Evolutionary conservation across 2,797 vertebrate genomes (phyloP), one percentile per base, ranked within the genome.

Genomic region (Apogon talboti): DNA sequence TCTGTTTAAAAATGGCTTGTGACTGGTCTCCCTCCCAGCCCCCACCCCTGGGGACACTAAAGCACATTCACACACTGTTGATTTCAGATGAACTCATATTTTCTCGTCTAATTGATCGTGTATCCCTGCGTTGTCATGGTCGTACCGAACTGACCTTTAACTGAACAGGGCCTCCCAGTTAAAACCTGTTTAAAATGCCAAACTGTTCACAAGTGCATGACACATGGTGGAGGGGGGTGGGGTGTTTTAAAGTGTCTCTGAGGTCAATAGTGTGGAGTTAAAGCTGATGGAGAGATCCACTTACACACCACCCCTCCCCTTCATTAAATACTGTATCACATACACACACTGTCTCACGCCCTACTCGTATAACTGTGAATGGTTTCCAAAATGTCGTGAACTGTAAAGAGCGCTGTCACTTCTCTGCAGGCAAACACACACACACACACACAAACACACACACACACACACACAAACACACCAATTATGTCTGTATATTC

Each of bases 161-260:
- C 21, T 30, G 18, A 58, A 71, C 18, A 11, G 60, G 33, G 35
- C 40, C 1, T 48, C 60, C 51, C 60, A 37, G 40, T 66, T 64
- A 71, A 62, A 66, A 67, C 57, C 67, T 16, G 66, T 47, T 71
- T 76, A 54, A 81, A 76, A 76, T 68, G 51, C 58, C 59, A 61
- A 28, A 49, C 44, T 64, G 37, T 71, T 67, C 65, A 65, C 57
- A 64, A 44, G 15, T 46, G 48, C 21, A 12, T 7, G 38, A 9
- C 40, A 35, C 33, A 10, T 10, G 33, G 21, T 37, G 21, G 21
- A 6, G 2, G 33, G 21, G 51, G 19, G 19, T 45, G 21, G 51
- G 19, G 19, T 45, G 44, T 45, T 18, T 45, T 18, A 48, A 19
- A 48, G 46, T 10, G 33, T 19, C 24, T 37, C 13, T 18, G 45